Percentiles rank a stretch among this genome's conserved stretches.
These are phyloP conservation scores for Callocephalon fimbriatum DNA, from an alignment of 2,113 vertebrate species.

Conservation along the genomic window DNA sequence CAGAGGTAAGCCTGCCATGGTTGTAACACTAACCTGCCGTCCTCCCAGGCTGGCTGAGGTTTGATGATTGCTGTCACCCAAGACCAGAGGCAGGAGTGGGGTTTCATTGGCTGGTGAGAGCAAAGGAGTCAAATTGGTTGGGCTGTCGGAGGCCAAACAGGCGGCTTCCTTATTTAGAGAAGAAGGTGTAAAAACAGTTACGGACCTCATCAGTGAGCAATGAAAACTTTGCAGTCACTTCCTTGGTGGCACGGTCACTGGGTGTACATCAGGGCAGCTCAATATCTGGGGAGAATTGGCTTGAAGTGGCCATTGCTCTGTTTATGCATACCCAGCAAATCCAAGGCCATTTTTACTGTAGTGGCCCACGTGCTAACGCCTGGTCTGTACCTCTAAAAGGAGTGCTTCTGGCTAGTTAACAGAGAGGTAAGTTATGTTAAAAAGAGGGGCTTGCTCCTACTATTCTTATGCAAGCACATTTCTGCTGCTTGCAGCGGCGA, in stretches of 20 bases:
- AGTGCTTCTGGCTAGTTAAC: not conserved
- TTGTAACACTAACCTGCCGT: conserved; percentile 79
- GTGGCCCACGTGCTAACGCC: accelerated
- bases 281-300: not conserved
- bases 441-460: not conserved
- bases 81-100: conserved; percentile 70
- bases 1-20: conserved; percentile 73
- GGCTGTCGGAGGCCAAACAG: conserved; percentile 76
- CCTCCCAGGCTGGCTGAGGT: conserved; percentile 43
- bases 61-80: conserved; percentile 68
- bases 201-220: conserved; percentile 83
- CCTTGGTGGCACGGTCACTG: conserved; percentile 60
- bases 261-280: conserved; percentile 48
- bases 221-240: conserved; percentile 73
- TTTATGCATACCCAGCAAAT: not conserved
- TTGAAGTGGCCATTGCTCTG: not conserved
- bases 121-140: conserved; percentile 83
- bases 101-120: conserved; percentile 82
- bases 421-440: not conserved
- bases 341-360: not conserved
- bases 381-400: not conserved
- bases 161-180: conserved; percentile 90
- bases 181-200: conserved; percentile 86
- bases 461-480: not conserved
- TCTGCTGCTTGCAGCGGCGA: not conserved